A percentile compares a stretch with the other conserved stretches of the same genome.
Evolutionary conservation across 64 coral and sea anemone genomes (phyloP).

Genomic region (Platygyra sinensis): DNA sequence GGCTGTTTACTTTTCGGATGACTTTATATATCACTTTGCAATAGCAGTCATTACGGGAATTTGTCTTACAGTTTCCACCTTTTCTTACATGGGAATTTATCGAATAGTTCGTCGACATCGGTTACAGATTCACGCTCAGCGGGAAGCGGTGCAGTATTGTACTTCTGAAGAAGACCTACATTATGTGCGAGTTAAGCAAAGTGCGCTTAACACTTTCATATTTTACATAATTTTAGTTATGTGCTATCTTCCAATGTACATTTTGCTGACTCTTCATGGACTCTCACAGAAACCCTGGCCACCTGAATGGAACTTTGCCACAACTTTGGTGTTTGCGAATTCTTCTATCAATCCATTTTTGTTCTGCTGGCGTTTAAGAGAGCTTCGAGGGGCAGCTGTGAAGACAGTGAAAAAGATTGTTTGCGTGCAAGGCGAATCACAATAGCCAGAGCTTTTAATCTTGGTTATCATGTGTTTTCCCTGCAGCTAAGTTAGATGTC

Average conservation of each 20-base stretch:
- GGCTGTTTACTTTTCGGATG: conserved; percentile 14
- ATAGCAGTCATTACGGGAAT: background rate
- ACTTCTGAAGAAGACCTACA: background rate
- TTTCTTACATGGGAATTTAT: conserved; percentile 50
- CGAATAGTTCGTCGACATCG: conserved; percentile 40
- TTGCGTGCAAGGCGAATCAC: background rate
- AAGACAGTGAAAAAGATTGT: background rate
- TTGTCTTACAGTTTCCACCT: background rate
- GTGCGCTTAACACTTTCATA: background rate
- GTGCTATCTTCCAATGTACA: conserved; percentile 9
- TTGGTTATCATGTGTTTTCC: no score
- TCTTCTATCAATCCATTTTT: conserved; percentile 54
- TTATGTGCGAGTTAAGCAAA: background rate
- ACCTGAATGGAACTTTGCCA: background rate
- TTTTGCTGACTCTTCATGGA: background rate
- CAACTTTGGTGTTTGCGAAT: conserved; percentile 43
- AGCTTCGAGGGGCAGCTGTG: conserved; percentile 6
- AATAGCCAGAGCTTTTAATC: no score
- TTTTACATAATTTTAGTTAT: background rate
- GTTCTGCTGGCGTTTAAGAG: conserved; percentile 49
- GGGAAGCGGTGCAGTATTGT: background rate
- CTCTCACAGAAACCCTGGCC: background rate
- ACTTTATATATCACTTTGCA: background rate
- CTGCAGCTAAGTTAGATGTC: no score
- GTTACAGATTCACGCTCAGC: conserved; percentile 31